Percentiles rank a stretch among this genome's conserved stretches.
Evolutionary conservation across 2,113 vertebrate genomes (phyloP).

Genomic region (Sminthopsis crassicaudata): DNA sequence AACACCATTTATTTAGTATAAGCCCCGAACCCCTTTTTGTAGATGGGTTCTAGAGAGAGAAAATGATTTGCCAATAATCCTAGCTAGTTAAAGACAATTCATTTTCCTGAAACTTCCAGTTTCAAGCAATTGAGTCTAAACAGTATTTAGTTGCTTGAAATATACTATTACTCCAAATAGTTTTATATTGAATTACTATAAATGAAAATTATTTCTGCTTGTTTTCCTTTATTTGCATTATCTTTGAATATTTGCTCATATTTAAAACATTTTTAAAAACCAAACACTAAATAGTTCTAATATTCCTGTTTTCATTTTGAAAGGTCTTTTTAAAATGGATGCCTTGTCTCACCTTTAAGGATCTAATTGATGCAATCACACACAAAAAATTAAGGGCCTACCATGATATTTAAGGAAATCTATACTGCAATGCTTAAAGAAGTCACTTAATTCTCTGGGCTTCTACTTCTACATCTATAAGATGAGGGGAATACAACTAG

Average conservation of each 20-base stretch:
- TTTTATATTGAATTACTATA: not conserved
- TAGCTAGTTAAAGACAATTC: not conserved
- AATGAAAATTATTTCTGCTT: not conserved
- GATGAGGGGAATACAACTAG: not conserved
- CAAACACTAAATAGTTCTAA: not conserved
- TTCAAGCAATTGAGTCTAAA: not conserved
- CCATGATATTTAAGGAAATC: not conserved
- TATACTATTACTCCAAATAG: not conserved
- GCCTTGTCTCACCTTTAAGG: slow-evolving; percentile 12
- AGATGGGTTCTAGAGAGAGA: not conserved
- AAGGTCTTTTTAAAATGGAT: slow-evolving; percentile 44
- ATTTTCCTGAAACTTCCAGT: no score
- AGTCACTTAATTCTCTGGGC: not conserved
- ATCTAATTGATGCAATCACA: not conserved
- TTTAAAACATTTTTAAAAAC: not conserved
- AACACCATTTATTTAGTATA: not conserved
- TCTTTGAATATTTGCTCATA: not conserved
- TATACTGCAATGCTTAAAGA: not conserved
- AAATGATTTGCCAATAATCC: not conserved
- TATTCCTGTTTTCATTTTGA: not conserved
- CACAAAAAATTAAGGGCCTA: not conserved
- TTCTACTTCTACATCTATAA: not conserved
- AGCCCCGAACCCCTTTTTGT: not conserved
- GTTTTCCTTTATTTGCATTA: not conserved
- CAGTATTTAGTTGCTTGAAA: not conserved